phyloP scores from a whole-genome alignment of 1,140 invertebrate genomes.

The Drosophila simulans region DNA sequence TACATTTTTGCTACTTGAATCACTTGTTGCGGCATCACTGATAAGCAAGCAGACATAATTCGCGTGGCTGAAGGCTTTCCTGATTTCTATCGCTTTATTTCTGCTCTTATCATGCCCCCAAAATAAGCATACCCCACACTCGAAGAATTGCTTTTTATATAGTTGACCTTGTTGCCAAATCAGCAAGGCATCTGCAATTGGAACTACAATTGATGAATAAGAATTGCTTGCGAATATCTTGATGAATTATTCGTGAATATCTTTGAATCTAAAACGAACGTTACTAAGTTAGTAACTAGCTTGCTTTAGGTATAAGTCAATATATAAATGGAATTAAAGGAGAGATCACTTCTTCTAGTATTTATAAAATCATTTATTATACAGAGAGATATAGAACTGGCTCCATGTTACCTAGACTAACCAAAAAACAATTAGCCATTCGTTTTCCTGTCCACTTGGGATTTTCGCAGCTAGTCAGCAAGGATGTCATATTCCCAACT shows the following conservation, averaged over 20 bases:
- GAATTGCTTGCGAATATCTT: too few relatives aligned
- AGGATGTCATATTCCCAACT: not conserved
- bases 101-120: conserved; percentile 1
- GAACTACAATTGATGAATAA: too few relatives aligned
- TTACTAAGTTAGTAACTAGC: too few relatives aligned
- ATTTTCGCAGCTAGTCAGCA: not conserved
- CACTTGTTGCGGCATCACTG: conserved; percentile 18
- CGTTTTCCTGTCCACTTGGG: not conserved
- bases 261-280: too few relatives aligned
- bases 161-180: not conserved
- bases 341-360: too few relatives aligned
- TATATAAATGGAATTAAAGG: too few relatives aligned
- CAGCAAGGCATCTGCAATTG: not conserved
- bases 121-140: not conserved
- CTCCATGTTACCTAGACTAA: too few relatives aligned
- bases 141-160: not conserved
- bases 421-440: not conserved
- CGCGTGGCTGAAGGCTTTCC: not conserved
- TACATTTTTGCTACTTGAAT: not conserved
- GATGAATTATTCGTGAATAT: too few relatives aligned
- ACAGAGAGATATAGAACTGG: not conserved
- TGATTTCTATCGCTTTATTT: not conserved
- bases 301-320: too few relatives aligned
- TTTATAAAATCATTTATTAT: not conserved
- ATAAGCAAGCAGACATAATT: conserved; percentile 21